Evolutionary conservation across 2,888 invertebrate genomes (phyloP), one percentile per base, ranked within the genome.

Genomic region (Drosophila anomelani): DNA sequence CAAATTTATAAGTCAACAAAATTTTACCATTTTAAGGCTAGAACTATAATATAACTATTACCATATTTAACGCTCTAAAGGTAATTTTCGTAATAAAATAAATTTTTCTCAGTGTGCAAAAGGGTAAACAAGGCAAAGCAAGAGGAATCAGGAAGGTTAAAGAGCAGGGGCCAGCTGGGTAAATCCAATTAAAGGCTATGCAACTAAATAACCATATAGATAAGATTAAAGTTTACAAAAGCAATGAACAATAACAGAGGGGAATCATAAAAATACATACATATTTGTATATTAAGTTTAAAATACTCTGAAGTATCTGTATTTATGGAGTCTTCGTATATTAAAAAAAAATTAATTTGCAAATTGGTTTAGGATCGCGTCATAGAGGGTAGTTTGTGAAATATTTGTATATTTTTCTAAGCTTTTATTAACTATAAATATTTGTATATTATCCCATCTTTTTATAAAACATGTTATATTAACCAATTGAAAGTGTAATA

Each of bases 191-290:
- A 76, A 75, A 66, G 39, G 15, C 56, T 44, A 29, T 23, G 32
- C 47, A 71, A 62, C 73, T 57, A 82, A 63, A 73, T 74, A 74
- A 70, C 68, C 71, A 75, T 61, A 80, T 78, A 74, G 61, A 81
- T 81, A 76, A 74, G 86, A 79, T 84, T 84, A 84, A 80, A 68
- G 76, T 68, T 55, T 47, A 54, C 39, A 46, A 64, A 55, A 54
- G 10, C 47, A 49, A 43, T 54, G 43, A 57, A 74, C 55, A 69
- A 62, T 57, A 60, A 34, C 43, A 4, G 26, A 26, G 46, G 23
- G 26, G 8, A 26, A 46, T 9, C 9, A n/a, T 46, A 46, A n/a
- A 46, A n/a, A 26, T 46, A 26, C 26, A 46, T 9, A 46, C 26
- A 26, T 46, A 46, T 26, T 26, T 46, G 2, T 1, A 46, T 9